Evolutionary conservation across 2,797 vertebrate species (phyloP).

Genomic region (Lindbergichthys nudifrons): DNA sequence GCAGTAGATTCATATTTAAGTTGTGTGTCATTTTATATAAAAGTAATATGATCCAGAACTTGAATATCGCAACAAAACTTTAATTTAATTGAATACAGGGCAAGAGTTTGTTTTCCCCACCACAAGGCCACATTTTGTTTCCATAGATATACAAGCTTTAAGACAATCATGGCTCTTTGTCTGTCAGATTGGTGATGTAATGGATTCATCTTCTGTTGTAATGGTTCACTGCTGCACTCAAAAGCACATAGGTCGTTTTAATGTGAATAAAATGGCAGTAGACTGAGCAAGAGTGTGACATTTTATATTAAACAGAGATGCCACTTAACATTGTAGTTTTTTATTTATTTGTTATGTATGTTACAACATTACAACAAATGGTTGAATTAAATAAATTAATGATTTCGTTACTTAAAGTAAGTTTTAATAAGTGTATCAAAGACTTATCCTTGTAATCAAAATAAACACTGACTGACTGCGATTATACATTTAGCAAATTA

Average conservation of each 20-base stretch:
- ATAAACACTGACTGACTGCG: constrained; percentile 25
- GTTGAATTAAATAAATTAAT: constrained; percentile 24
- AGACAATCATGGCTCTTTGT: constrained; percentile 47
- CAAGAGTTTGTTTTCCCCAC: background rate
- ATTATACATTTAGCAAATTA: constrained; percentile 42
- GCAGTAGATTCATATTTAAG: constrained; percentile 7
- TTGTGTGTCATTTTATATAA: background rate
- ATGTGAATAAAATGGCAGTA: constrained; percentile 30
- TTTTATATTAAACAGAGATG: constrained; percentile 61
- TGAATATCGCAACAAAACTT: constrained; percentile 20
- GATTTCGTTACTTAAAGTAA: constrained; percentile 28
- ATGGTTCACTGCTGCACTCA: background rate
- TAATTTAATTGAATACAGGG: constrained; percentile 7
- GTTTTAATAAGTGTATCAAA: constrained; percentile 47
- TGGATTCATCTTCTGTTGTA: constrained; percentile 5
- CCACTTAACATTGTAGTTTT: constrained; percentile 5
- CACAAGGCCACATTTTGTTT: background rate
- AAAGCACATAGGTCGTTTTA: constrained; percentile 20
- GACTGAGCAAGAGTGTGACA: constrained; percentile 18
- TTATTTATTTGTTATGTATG: constrained; percentile 24
- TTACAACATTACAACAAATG: constrained; percentile 36
- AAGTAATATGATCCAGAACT: constrained; percentile 15
- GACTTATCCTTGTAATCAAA: constrained; percentile 34
- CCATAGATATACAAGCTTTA: constrained; percentile 12
- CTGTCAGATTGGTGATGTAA: constrained; percentile 6